Evolutionary conservation across 2,113 vertebrate species (phyloP).

Genomic region (Hemichromis elongatus): DNA sequence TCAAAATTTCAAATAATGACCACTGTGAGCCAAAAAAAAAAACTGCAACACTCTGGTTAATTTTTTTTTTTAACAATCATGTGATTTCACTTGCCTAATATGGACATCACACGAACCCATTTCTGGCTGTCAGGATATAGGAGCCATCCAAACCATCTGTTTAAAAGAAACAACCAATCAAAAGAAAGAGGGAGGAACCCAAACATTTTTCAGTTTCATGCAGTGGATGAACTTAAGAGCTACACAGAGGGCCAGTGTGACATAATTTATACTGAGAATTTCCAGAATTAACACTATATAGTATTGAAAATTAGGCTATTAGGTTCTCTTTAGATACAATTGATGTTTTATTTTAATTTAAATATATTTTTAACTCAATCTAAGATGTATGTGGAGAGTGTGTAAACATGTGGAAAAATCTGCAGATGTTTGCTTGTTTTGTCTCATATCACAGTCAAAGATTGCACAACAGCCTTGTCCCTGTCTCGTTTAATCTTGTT

Average conservation of each 20-base stretch:
- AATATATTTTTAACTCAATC: not conserved
- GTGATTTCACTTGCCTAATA: not conserved
- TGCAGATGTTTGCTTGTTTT: slow-evolving; percentile 26
- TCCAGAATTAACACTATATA: not conserved
- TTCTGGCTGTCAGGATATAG: not conserved
- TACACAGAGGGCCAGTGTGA: not conserved
- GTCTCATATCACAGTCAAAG: slow-evolving; percentile 33
- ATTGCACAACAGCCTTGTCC: slow-evolving; percentile 22
- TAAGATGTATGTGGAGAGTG: not conserved
- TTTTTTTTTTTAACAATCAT: not conserved
- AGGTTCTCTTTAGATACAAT: not conserved
- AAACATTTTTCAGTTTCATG: not conserved
- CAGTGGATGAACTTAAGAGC: not conserved
- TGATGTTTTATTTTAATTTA: not conserved
- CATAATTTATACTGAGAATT: not conserved
- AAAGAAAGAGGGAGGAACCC: not conserved
- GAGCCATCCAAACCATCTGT: not conserved
- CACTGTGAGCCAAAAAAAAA: not conserved
- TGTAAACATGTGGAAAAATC: not conserved
- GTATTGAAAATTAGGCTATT: not conserved
- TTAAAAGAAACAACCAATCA: not conserved
- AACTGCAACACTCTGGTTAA: not conserved
- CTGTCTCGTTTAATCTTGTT: slow-evolving; percentile 18
- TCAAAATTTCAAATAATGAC: not conserved
- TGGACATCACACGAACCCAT: not conserved